A percentile compares a stretch with the other conserved stretches of the same genome.
Conservation (phyloP, 2,888 invertebrate species). For the Drosophila melanosoma region DNA sequence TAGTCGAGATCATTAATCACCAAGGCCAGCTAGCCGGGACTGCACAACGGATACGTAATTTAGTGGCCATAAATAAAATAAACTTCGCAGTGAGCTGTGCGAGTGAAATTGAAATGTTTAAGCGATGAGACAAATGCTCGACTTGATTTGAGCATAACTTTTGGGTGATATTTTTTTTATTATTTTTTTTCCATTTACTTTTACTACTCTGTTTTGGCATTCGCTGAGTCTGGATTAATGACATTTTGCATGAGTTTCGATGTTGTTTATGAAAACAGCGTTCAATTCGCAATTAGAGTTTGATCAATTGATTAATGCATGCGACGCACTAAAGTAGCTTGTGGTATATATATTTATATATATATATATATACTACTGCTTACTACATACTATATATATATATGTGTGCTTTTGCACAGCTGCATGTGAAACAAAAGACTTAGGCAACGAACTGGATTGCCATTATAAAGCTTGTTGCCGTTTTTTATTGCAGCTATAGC, state of each 20-base stretch:
- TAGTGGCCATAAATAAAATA: slow-evolving; percentile 79
- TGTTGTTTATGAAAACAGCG: slow-evolving; percentile 80
- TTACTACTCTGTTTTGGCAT: slow-evolving; percentile 47
- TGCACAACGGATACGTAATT: slow-evolving; percentile 73
- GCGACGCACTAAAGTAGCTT: slow-evolving; percentile 36
- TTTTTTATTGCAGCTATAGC: slow-evolving; percentile 11
- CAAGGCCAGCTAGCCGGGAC: slow-evolving; percentile 56
- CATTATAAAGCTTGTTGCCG: slow-evolving; percentile 15
- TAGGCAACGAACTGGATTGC: slow-evolving; percentile 63
- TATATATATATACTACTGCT: not conserved
- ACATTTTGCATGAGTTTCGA: slow-evolving; percentile 73
- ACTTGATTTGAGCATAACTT: slow-evolving; percentile 70
- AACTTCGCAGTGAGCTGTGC: slow-evolving; percentile 56
- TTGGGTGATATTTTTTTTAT: not conserved
- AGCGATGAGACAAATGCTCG: slow-evolving; percentile 79
- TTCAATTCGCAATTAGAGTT: slow-evolving; percentile 72
- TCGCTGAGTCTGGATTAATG: slow-evolving; percentile 67
- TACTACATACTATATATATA: not conserved
- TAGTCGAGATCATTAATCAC: slow-evolving; percentile 74
- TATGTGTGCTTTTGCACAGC: slow-evolving; percentile 37
- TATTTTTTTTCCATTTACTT: slow-evolving; percentile 7
- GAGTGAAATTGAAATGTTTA: slow-evolving; percentile 80
- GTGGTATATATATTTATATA: slow-evolving; percentile 13
- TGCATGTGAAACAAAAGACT: slow-evolving; percentile 68
- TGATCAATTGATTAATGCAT: slow-evolving; percentile 63